Evolutionary conservation across 2,888 invertebrate genomes (phyloP).

Genomic region (Criorhina ranunculi): DNA sequence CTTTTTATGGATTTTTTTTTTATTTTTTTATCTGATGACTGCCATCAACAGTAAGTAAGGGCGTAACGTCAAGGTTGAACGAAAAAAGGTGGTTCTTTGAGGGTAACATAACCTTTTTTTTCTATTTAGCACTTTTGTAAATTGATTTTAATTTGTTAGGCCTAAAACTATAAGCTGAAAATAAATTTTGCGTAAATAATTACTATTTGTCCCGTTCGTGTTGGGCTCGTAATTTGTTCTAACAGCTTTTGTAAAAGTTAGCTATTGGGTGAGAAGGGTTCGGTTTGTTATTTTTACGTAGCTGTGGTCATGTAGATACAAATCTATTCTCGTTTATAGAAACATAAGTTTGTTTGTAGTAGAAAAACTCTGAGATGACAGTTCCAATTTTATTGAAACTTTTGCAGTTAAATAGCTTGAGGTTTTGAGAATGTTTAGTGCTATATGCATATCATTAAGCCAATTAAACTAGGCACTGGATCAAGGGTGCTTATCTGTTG

Average conservation of each 20-base stretch:
- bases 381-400: too few species aligned
- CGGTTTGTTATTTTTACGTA: not conserved
- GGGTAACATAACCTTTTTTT: slow-evolving; percentile 18
- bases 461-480: too few species aligned
- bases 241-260: not conserved
- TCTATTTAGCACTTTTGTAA: slow-evolving; percentile 26
- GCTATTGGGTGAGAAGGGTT: not conserved
- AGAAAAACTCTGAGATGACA: too few species aligned
- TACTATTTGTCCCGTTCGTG: slow-evolving; percentile 1
- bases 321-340: too few species aligned
- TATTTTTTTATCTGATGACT: not conserved
- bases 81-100: slow-evolving; percentile 6
- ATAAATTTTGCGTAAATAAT: slow-evolving; percentile 43
- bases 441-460: too few species aligned
- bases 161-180: slow-evolving; percentile 4
- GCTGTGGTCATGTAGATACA: too few species aligned
- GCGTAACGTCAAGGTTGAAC: slow-evolving; percentile 43
- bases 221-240: not conserved
- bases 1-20: slow-evolving; percentile 29
- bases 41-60: slow-evolving; percentile 12
- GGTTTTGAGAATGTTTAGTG: too few species aligned
- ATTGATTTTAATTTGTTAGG: slow-evolving; percentile 42
- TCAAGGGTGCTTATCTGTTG: too few species aligned
- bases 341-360: too few species aligned
- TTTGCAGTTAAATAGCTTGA: too few species aligned